Conservation (phyloP, 2,888 invertebrate species). For the Calameuta filiformis region DNA sequence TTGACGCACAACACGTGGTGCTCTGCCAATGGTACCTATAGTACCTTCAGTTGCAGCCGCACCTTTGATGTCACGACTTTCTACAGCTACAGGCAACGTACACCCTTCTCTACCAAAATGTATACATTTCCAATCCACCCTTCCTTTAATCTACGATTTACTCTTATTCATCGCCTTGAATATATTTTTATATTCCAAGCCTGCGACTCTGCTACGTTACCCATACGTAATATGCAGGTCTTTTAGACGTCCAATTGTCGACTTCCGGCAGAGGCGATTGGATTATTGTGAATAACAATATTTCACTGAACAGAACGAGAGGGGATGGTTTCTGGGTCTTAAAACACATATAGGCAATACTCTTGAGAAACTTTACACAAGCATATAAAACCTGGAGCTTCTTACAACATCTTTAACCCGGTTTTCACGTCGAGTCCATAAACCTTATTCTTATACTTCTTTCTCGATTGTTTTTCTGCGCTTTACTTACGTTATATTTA, state of each 20-base stretch:
- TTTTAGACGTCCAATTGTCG: not conserved
- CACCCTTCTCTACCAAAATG: not conserved
- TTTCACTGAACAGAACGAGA: not conserved
- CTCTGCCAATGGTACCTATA: not conserved
- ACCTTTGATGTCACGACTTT: not conserved
- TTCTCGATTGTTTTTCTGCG: not conserved
- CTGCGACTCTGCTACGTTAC: not conserved
- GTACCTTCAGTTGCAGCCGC: not conserved
- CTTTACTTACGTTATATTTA: not conserved
- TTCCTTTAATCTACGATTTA: not conserved
- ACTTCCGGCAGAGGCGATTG: not conserved
- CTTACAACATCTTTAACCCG: not conserved
- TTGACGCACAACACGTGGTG: not conserved
- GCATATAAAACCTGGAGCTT: not conserved
- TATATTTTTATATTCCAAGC: not conserved
- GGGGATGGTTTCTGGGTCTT: not conserved
- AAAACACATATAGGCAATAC: not conserved
- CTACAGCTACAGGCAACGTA: not conserved
- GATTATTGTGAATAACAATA: not conserved
- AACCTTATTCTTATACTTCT: not conserved
- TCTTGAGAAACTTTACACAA: not conserved
- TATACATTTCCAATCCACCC: not conserved
- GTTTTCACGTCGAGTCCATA: not conserved
- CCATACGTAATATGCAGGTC: not conserved
- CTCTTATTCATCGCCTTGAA: not conserved